phyloP scores from a whole-genome alignment of 2,113 vertebrate genomes.

The Patagioenas fasciata region DNA sequence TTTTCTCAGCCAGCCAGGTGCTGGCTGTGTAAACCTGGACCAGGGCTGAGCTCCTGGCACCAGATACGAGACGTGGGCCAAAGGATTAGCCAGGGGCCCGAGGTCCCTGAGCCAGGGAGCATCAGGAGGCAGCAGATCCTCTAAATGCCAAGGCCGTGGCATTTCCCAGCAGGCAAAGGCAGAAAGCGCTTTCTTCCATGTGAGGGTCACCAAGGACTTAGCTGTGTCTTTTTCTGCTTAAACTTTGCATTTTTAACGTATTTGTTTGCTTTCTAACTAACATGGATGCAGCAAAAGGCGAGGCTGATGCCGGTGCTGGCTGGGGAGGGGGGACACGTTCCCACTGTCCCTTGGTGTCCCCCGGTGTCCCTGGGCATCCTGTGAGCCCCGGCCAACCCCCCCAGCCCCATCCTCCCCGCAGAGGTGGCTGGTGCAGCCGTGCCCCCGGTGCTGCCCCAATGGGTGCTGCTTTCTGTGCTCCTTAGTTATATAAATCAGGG shows the following conservation, averaged over 20 bases:
- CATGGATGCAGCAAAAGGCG: fast-evolving
- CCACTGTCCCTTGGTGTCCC: neutral
- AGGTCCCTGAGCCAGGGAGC: neutral
- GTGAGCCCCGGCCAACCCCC: too few relatives aligned
- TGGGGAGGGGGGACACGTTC: too few relatives aligned
- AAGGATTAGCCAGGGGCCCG: slow-evolving; percentile 23
- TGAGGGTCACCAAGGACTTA: neutral
- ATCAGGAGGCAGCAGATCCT: neutral
- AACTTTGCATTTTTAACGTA: neutral
- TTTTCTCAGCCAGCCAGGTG: slow-evolving; percentile 18
- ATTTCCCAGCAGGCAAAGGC: slow-evolving; percentile 5
- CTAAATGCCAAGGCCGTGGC: slow-evolving; percentile 68
- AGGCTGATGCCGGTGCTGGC: neutral
- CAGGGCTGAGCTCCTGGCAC: slow-evolving; percentile 29
- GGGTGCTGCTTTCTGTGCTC: neutral
- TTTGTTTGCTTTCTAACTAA: neutral
- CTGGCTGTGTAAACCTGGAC: neutral
- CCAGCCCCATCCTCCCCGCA: fast-evolving
- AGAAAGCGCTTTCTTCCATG: neutral
- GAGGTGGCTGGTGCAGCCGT: fast-evolving
- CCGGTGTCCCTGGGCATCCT: too few relatives aligned
- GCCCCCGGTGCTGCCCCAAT: neutral
- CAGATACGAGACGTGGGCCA: neutral
- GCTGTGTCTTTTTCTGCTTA: neutral
- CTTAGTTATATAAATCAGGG: fast-evolving